phyloP scores from a whole-genome alignment of 2,797 vertebrate genomes.

The Sphenodon punctatus region DNA sequence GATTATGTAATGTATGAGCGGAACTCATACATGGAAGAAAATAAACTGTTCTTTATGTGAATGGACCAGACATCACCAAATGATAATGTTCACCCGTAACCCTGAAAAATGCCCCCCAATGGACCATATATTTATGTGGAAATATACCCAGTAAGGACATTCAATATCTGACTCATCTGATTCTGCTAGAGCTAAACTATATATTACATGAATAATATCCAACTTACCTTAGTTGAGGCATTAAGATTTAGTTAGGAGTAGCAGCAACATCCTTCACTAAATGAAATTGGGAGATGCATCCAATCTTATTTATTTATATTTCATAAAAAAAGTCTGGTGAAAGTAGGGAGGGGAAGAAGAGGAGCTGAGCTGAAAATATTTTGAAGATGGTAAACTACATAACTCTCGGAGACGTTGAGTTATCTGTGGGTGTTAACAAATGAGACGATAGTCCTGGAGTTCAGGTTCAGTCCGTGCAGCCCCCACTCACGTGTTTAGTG shows the following conservation, averaged over 20 bases:
- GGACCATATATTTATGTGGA: rapidly evolving
- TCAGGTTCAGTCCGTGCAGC: no score
- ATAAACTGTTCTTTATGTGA: rapidly evolving
- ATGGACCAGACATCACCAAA: rapidly evolving
- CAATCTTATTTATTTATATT: rapidly evolving
- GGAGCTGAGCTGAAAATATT: rapidly evolving
- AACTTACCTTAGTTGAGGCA: background rate
- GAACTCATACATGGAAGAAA: background rate
- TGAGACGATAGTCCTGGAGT: no score
- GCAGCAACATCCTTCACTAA: background rate
- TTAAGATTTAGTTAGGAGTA: rapidly evolving
- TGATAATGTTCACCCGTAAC: background rate
- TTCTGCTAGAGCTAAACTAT: background rate
- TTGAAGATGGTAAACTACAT: rapidly evolving
- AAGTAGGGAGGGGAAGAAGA: rapidly evolving
- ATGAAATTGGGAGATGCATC: rapidly evolving
- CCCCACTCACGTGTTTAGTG: no score
- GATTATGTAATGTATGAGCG: background rate
- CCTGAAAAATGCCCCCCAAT: background rate
- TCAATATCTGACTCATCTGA: rapidly evolving
- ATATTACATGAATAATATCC: rapidly evolving
- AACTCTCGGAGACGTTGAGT: no score
- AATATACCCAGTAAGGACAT: background rate
- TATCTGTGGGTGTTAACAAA: no score
- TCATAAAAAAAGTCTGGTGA: rapidly evolving